Base-by-base conservation (phyloP, 2,888 invertebrate genomes). In the Branchipolynoe longqiensis region DNA sequence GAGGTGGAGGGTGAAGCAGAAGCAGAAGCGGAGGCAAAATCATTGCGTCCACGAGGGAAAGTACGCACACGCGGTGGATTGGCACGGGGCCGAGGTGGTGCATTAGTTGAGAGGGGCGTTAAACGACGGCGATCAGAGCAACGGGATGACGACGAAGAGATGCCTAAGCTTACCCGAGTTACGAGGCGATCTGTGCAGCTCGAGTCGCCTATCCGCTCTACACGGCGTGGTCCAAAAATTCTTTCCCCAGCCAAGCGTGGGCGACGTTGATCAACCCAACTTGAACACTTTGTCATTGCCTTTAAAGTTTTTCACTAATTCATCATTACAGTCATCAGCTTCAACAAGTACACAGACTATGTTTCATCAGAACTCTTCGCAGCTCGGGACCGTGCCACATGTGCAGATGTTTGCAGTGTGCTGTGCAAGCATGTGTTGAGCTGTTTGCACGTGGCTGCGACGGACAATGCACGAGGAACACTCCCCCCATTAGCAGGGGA, bases 251-350 rank as follows among this genome's bases (percentile, higher is more conserved):
- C 78, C 8, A 78, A 78, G 78, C 25, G 78, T 25, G 78, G 78
- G 28, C 22, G 78, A 48, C 78, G 78, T 41, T 78, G n/a, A 31
- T 78, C 36, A 69, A 78, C 78, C 48, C 48, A 28, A 41, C 14
- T 54, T n/a, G 78, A 78, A 38, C 8, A 48, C 48, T n/a, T n/a
- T 48, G 25, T 78, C 48, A 78, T 78, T 78, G 40, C 31, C 28
- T 36, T 28, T 73, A 8, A 73, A 36, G 8, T 40, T 78, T 4
- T 28, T 78, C 78, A 78, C 78, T 28, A 48, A 78, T 78, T 78
- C 78, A 78, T 78, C 78, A 78, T 73, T 78, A 78, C 78, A 31
- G 14, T 78, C 78, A 78, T 78, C 78, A 78, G 78, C 48, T 78
- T 78, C 28, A 78, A 31, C 14, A 41, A 48, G 38, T 25, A 78